Percentiles rank a stretch among this genome's conserved stretches.
phyloP scores from a whole-genome alignment of 2,113 vertebrate species.

The Nibea albiflora region DNA sequence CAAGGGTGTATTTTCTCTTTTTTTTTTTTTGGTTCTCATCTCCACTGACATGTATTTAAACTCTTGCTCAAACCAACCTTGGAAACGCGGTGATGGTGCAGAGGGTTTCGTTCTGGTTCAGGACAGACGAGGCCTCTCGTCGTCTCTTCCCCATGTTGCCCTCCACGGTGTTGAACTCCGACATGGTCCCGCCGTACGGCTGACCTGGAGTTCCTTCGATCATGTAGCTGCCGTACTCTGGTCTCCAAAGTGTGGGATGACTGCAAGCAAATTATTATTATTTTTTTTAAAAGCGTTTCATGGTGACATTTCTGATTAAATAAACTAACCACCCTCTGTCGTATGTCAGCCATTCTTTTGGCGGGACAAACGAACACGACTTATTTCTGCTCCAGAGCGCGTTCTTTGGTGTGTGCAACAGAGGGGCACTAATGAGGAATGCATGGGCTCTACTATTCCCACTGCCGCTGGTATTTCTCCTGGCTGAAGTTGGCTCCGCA shows the following conservation, averaged over 20 bases:
- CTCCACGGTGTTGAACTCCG: conserved; percentile 98
- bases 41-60: background rate
- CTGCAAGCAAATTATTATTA: conserved; percentile 76
- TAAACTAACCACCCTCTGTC: conserved; percentile 21
- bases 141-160: conserved; percentile 97
- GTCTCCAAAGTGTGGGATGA: conserved; percentile 98
- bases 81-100: conserved; percentile 96
- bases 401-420: conserved; percentile 73
- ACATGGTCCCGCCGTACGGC: conserved; percentile 97
- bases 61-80: conserved; percentile 82
- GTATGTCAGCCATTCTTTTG: conserved; percentile 32
- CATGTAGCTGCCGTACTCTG: conserved; percentile 98
- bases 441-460: conserved; percentile 67
- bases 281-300: background rate
- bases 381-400: conserved; percentile 57
- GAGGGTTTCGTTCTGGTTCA: conserved; percentile 88
- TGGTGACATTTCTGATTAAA: conserved; percentile 32
- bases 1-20: background rate
- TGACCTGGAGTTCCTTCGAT: conserved; percentile 97
- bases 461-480: conserved; percentile 66
- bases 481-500: conserved; percentile 61
- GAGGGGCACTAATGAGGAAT: conserved; percentile 82
- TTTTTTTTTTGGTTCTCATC: background rate
- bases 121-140: conserved; percentile 90
- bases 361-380: conserved; percentile 21